These are phyloP conservation scores for Ophioderma brevispina DNA, from an alignment of 35 echinoderm and acorn worm genomes.

Conservation along the genomic window DNA sequence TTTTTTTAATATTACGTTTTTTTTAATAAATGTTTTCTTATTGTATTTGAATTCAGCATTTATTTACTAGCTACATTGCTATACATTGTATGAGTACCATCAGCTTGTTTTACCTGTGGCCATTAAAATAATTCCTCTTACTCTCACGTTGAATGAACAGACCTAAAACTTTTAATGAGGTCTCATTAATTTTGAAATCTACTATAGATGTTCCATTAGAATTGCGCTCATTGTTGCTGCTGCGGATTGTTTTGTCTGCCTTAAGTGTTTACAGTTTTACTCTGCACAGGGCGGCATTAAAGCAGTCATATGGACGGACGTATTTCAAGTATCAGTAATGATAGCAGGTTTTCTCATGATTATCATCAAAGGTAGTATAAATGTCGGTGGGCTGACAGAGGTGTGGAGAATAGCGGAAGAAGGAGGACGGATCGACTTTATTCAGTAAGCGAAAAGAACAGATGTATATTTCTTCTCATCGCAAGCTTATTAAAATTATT, in stretches of 20 bases:
- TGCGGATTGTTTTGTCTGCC: background rate
- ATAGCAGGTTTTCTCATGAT: conserved; percentile 10
- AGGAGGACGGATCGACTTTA: conserved; percentile 39
- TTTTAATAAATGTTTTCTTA: background rate
- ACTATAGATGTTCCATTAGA: background rate
- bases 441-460: conserved; percentile 40
- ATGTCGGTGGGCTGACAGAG: conserved; percentile 16
- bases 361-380: conserved; percentile 21
- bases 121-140: too few species aligned
- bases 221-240: background rate
- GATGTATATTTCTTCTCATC: too few species aligned
- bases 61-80: too few species aligned
- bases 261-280: too few species aligned
- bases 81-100: too few species aligned
- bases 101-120: too few species aligned
- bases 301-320: conserved; percentile 55
- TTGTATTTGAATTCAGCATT: background rate
- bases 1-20: too few species aligned
- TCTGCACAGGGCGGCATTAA: conserved; percentile 34
- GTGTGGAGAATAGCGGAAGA: conserved; percentile 21
- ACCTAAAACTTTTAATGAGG: too few species aligned
- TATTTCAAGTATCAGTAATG: conserved; percentile 38
- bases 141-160: too few species aligned
- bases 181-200: too few species aligned
- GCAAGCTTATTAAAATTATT: too few species aligned